Evolutionary conservation across 2,888 invertebrate species (phyloP).

Genomic region (Pollenia labialis): DNA sequence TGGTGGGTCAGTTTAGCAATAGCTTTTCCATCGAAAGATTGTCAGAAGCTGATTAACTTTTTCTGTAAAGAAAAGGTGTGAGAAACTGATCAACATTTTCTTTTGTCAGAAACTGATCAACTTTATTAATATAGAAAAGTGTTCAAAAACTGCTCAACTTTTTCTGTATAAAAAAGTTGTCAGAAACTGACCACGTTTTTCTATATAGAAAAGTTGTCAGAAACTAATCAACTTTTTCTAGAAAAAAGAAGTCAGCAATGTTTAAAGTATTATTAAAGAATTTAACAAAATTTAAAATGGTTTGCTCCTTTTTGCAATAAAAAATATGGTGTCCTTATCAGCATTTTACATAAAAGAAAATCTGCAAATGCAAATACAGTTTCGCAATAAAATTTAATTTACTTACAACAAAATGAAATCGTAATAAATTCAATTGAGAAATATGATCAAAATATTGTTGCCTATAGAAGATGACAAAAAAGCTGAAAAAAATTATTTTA

Average conservation of each 20-base stretch:
- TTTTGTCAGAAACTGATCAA: background rate
- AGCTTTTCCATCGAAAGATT: background rate
- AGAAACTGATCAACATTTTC: background rate
- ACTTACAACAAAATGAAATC: constrained; percentile 25
- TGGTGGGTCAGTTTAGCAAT: background rate
- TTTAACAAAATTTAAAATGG: no score
- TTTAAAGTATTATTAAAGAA: no score
- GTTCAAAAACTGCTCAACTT: background rate
- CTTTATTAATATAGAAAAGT: background rate
- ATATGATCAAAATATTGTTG: constrained; percentile 19
- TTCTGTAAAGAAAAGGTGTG: background rate
- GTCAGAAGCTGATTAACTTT: background rate
- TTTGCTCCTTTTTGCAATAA: no score
- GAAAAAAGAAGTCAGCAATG: background rate
- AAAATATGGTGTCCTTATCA: no score
- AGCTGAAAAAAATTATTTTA: background rate
- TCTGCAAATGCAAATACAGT: background rate
- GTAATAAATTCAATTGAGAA: constrained; percentile 38
- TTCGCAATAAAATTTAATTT: constrained; percentile 12
- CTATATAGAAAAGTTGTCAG: background rate
- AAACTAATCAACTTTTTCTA: background rate
- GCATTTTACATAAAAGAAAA: background rate
- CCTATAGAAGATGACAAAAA: background rate
- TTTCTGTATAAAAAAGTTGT: background rate
- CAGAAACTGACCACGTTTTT: background rate